Base-by-base conservation (phyloP, 2,888 invertebrate species). In the Agelastica alni region DNA sequence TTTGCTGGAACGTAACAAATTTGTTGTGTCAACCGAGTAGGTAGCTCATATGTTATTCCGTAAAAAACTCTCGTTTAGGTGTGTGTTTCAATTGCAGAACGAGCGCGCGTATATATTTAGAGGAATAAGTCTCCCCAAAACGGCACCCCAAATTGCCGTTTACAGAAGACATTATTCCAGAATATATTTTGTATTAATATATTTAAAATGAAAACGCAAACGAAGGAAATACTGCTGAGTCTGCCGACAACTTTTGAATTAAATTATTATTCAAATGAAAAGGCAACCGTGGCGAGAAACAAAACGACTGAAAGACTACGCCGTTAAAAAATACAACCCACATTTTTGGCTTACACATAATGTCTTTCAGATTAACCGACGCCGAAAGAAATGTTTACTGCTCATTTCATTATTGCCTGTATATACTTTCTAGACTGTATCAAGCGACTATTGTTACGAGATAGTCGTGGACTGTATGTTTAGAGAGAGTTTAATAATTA, bases 231-330 rank as follows among this genome's bases (percentile, higher is more conserved):
- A 69, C 67, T 65, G 65, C 62, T 59, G 61, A 63, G 56, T 60
- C 60, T 60, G 62, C 62, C 63, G 63, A 66, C 68, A 70, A 69
- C 66, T 69, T 70, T 67, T 61, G 65, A 71, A 71, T 70, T 68
- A 70, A 72, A 72, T 72, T 72, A 71, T 71, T 71, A 72, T 72
- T 71, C 70, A 72, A 72, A 72, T 71, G 71, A 71, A 70, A 70
- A 66, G 66, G 63, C 65, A 53, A 58, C 62, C 63, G 63, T 59
- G 59, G 62, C 59, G 58, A 65, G 58, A n/a, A 56, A 62, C 46
- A n/a, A 26, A 30, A 36, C 31, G 49, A 49, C 42, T 42, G 34
- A 42, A 42, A 48, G 39, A 46, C 6, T 47, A 49, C 49, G 42
- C 49, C 32, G 32, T 30, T 3, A 49, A 49, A 49, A 41, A 30